Conservation (phyloP, 2,888 invertebrate species). For the Xylota segnis region DNA sequence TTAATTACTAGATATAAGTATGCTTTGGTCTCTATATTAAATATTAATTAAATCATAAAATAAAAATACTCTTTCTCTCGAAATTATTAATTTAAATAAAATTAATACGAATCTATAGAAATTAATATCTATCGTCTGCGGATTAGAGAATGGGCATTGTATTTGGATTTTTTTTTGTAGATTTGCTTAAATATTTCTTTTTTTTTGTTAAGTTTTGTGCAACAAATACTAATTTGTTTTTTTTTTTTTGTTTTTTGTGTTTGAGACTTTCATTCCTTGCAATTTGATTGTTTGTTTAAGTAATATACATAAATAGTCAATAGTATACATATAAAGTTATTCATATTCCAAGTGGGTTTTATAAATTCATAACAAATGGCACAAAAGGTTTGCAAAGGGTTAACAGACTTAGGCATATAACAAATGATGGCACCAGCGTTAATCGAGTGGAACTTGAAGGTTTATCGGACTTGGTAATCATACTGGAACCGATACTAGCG, state of each 20-base stretch:
- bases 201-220: constrained; percentile 8
- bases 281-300: constrained; percentile 40
- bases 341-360: constrained; percentile 33
- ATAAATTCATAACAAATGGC: constrained; percentile 61
- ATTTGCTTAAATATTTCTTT: neutral
- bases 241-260: constrained; percentile 15
- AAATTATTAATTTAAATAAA: constrained; percentile 20
- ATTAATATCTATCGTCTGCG: constrained; percentile 7
- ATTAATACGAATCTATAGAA: constrained; percentile 2
- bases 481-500: constrained; percentile 78
- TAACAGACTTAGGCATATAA: constrained; percentile 47
- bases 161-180: neutral
- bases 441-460: constrained; percentile 34
- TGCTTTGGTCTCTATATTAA: constrained; percentile 64
- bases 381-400: constrained; percentile 43
- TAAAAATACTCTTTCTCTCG: constrained; percentile 1
- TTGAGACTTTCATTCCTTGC: constrained; percentile 20
- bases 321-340: constrained; percentile 26
- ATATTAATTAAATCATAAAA: constrained; percentile 49
- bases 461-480: constrained; percentile 35
- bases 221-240: constrained; percentile 1
- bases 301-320: constrained; percentile 52
- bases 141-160: neutral
- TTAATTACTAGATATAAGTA: constrained; percentile 37
- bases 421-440: constrained; percentile 32